Conservation (phyloP, 2,888 invertebrate species). For the Malthinus seriepunctatus region DNA sequence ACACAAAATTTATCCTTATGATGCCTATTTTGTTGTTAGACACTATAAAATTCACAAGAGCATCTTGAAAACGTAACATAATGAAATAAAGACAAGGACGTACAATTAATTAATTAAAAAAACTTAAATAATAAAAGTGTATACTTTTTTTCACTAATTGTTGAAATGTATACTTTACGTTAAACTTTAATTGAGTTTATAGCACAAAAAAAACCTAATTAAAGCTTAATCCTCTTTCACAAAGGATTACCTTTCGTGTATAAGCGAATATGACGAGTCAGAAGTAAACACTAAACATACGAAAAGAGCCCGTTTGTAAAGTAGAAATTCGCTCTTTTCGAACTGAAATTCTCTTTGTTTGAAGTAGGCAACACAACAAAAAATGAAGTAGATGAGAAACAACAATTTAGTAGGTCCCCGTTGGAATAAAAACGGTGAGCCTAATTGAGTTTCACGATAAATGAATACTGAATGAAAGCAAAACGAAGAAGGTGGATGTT, state of each 20-base stretch:
- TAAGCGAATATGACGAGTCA: slow-evolving; percentile 10
- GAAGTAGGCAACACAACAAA: slow-evolving; percentile 24
- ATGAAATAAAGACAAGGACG: too few relatives aligned
- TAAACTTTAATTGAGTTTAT: slow-evolving; percentile 17
- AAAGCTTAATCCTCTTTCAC: slow-evolving; percentile 20
- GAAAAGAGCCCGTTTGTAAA: slow-evolving; percentile 22
- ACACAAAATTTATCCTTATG: too few relatives aligned
- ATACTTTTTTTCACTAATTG: background rate
- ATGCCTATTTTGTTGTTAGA: too few relatives aligned
- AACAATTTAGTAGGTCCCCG: slow-evolving; percentile 26
- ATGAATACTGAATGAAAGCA: slow-evolving; percentile 31
- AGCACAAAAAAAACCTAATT: slow-evolving; percentile 20
- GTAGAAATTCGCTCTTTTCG: slow-evolving; percentile 22
- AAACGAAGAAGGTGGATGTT: slow-evolving; percentile 33
- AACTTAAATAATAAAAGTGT: too few relatives aligned
- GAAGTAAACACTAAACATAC: slow-evolving; percentile 21
- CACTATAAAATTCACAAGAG: too few relatives aligned
- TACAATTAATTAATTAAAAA: too few relatives aligned
- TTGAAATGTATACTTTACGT: background rate
- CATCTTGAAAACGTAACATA: too few relatives aligned
- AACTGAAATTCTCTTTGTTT: slow-evolving; percentile 27
- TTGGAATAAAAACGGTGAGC: slow-evolving; percentile 27
- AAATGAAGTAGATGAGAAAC: slow-evolving; percentile 31
- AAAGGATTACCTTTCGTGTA: slow-evolving; percentile 14
- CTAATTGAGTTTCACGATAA: slow-evolving; percentile 32